Evolutionary conservation across 2,888 invertebrate genomes (phyloP), one percentile per base, ranked within the genome.

Genomic region (Protophormia terraenovae): DNA sequence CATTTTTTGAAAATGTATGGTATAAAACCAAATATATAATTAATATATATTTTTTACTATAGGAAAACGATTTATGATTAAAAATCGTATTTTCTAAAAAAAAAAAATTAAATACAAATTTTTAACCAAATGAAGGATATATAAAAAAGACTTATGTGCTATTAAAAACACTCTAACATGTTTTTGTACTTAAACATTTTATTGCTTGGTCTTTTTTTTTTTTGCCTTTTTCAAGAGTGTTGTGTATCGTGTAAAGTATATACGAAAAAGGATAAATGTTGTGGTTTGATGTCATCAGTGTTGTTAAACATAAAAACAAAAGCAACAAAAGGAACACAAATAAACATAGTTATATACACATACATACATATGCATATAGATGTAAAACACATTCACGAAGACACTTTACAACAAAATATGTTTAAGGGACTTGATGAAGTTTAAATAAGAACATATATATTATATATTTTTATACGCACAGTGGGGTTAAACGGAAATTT

Each of bases 261-360:
- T 45, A 32, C 35, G 35, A 41, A 38, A 72, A 73, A 60, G 69
- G 69, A 85, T 82, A 82, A 82, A 82, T 82, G 82, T 82, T 82
- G 67, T 81, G 85, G 78, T 64, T 85, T 73, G 82, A 82, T 85
- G 82, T 85, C 82, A 82, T 82, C 85, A 78, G 64, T 82, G 77
- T 82, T 85, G 82, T 85, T 41, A 64, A 82, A 85, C 82, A 84
- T 64, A 41, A 66, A 55, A 45, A n/a, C 32, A 66, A 66, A 12
- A 77, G 60, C 45, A 67, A 76, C 69, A 76, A 32, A 45, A 64
- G 19, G 14, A 12, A 24, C 10, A 69, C 55, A 64, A 45, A 79
- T 27, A 64, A 35, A 82, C 27, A 50, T 24, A 50, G 1, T 19
- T 41, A 32, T 14, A 66, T n/a, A 22, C 19, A 27, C 58, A 29